phyloP scores from a whole-genome alignment of 1,140 invertebrate species.

The Wasmannia auropunctata region DNA sequence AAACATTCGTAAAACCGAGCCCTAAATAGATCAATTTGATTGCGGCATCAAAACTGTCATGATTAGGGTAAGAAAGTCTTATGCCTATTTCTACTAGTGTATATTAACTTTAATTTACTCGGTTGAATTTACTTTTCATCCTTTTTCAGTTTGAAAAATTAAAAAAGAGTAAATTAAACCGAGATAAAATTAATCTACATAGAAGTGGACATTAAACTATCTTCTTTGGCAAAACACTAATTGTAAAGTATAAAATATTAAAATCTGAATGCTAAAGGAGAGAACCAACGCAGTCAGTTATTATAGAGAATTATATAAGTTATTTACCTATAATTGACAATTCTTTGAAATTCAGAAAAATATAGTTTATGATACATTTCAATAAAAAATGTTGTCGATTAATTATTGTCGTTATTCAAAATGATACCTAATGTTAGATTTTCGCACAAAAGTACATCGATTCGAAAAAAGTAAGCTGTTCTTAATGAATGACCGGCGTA shows the following conservation, averaged over 20 bases:
- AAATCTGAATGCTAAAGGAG: background rate
- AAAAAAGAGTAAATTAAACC: no score
- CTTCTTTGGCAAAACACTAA: background rate
- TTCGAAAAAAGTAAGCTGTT: constrained; percentile 31
- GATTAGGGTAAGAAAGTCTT: background rate
- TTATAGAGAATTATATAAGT: background rate
- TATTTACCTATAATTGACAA: background rate
- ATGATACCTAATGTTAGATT: background rate
- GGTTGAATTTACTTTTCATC: no score
- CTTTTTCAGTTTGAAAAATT: no score
- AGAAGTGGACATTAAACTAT: background rate
- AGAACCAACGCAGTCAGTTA: background rate
- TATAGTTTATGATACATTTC: no score
- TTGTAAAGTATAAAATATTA: no score
- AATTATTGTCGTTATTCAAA: background rate
- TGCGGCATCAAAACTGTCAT: background rate
- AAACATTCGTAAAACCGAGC: background rate
- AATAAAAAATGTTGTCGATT: background rate
- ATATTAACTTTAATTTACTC: no score
- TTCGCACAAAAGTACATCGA: background rate
- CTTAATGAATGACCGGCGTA: constrained; percentile 72
- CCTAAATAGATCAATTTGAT: background rate
- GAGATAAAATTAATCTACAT: no score
- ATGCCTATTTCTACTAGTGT: no score
- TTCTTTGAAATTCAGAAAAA: background rate